Evolutionary conservation across 2,797 vertebrate species (phyloP).

Genomic region (Micropoecilia bifurca): DNA sequence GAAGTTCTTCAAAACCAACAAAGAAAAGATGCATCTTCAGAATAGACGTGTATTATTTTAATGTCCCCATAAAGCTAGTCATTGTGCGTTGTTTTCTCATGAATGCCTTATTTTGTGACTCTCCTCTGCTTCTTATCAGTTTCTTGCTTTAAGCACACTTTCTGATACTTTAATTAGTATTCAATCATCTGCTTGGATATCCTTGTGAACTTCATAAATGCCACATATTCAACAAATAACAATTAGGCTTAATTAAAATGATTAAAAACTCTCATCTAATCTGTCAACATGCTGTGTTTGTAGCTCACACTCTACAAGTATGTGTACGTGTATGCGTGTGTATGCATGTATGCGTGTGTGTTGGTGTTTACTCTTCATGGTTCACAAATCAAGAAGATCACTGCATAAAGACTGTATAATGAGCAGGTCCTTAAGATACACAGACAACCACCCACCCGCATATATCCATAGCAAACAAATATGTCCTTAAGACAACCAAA

Average conservation of each 20-base stretch:
- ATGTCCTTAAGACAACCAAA: slow-evolving; percentile 75
- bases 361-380: slow-evolving; percentile 49
- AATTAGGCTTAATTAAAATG: slow-evolving; percentile 80
- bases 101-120: background rate
- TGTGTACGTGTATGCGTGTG: slow-evolving; percentile 3
- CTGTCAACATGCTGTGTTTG: slow-evolving; percentile 47
- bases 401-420: slow-evolving; percentile 60
- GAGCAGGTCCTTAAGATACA: slow-evolving; percentile 65
- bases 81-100: background rate
- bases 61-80: background rate
- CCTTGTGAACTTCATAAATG: slow-evolving; percentile 66
- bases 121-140: slow-evolving; percentile 27
- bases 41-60: background rate
- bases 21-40: background rate
- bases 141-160: slow-evolving; percentile 56
- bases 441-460: slow-evolving; percentile 29
- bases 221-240: slow-evolving; percentile 75
- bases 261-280: slow-evolving; percentile 75
- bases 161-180: slow-evolving; percentile 66
- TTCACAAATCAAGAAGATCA: slow-evolving; percentile 73
- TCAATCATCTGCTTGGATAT: slow-evolving; percentile 50
- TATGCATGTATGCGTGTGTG: no score
- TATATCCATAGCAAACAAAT: slow-evolving; percentile 67
- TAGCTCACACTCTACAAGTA: slow-evolving; percentile 36
- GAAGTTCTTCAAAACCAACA: background rate